Evolutionary conservation across 2,888 invertebrate genomes (phyloP), one percentile per base, ranked within the genome.

Genomic region (Pristionchus maxplancki): DNA sequence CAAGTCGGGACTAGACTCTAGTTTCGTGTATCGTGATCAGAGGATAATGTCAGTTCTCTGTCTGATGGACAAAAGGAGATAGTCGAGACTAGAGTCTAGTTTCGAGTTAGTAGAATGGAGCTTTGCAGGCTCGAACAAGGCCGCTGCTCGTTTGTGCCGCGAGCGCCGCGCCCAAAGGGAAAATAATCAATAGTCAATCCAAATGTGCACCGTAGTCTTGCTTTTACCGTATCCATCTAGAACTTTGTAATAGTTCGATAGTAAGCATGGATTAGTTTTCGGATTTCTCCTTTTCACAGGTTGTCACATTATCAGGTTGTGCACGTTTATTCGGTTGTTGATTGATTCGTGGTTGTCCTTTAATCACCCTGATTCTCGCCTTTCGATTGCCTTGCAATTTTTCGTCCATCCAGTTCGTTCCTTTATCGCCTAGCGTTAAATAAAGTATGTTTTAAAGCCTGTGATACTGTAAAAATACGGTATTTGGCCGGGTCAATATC

Each of bases 131-230:
- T 93, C 94, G 94, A 95, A 95, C 93, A 98, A 98, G 96, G 98
- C 98, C 89, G 99, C 99, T 0, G 99, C 99, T 0, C 98, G 99
- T 95, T 99, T 99, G 96, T 99, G 99, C 95, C 97, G 99, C 78
- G 92, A 93, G 88, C 91, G 94, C 20, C 91, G 93, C 37, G 91
- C n/a, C n/a, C n/a, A n/a, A n/a, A n/a, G n/a, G n/a, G n/a, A n/a
- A n/a, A n/a, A n/a, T n/a, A n/a, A n/a, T n/a, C n/a, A n/a, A n/a
- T n/a, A n/a, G n/a, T n/a, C n/a, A n/a, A n/a, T n/a, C n/a, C n/a
- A n/a, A n/a, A n/a, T n/a, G n/a, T n/a, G n/a, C n/a, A n/a, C n/a
- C n/a, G n/a, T n/a, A n/a, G n/a, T n/a, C n/a, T n/a, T n/a, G n/a
- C n/a, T n/a, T n/a, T n/a, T n/a, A n/a, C n/a, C n/a, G n/a, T n/a